Percentiles rank a stretch among this genome's conserved stretches.
Conservation (phyloP, 2,797 vertebrate species). For the Champsocephalus esox region DNA sequence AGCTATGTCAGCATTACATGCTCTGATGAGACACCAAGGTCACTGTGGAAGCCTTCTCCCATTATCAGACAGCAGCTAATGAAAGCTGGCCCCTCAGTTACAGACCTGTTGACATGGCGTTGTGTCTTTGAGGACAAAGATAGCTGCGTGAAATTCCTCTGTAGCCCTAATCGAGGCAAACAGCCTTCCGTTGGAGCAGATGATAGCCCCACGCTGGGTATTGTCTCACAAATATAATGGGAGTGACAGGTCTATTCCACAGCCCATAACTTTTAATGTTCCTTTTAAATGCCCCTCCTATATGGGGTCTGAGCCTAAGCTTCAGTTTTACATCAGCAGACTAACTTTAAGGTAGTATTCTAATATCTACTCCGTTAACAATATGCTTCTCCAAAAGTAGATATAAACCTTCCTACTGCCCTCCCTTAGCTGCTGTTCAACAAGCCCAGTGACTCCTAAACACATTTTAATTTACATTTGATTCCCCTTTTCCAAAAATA, state of each 20-base stretch:
- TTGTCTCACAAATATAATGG: constrained; percentile 45
- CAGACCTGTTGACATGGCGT: constrained; percentile 68
- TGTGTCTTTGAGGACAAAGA: constrained; percentile 80
- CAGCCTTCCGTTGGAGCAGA: constrained; percentile 60
- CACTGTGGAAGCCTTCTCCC: constrained; percentile 51
- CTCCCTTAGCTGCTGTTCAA: neutral
- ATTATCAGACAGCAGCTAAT: constrained; percentile 56
- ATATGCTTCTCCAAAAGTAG: neutral
- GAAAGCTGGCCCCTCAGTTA: constrained; percentile 53
- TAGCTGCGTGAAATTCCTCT: constrained; percentile 82
- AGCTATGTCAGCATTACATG: constrained; percentile 26
- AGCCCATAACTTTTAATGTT: constrained; percentile 21
- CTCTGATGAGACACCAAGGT: constrained; percentile 66
- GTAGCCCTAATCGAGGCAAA: constrained; percentile 66
- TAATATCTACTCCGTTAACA: neutral
- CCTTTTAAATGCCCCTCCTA: constrained; percentile 16
- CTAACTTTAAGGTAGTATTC: neutral
- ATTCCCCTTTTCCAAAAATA: neutral
- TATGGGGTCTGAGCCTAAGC: neutral
- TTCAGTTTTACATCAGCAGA: neutral
- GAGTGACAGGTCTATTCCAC: constrained; percentile 34
- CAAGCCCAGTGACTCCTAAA: neutral
- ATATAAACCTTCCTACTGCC: no score
- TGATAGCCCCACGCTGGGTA: constrained; percentile 35
- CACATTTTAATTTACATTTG: neutral